Percentiles rank a stretch among this genome's conserved stretches.
Evolutionary conservation across 2,888 invertebrate species (phyloP).

Genomic region (Macaria liturata): DNA sequence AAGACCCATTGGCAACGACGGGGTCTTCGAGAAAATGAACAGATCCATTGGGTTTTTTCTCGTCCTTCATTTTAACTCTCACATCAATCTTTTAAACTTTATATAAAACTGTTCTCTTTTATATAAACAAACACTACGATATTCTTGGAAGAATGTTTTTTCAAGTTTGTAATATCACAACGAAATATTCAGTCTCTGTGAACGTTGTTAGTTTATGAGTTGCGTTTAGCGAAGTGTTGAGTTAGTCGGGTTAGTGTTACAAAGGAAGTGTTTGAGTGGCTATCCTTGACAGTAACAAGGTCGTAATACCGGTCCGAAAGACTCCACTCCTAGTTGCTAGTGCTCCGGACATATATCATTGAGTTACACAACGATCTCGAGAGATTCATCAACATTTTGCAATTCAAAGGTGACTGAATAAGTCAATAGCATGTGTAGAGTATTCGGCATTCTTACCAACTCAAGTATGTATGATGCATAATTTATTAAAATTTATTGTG

Average conservation of each 20-base stretch:
- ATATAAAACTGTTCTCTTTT: not conserved
- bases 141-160: constrained; percentile 8
- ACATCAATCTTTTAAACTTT: constrained; percentile 31
- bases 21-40: constrained; percentile 32
- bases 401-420: not conserved
- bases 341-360: constrained; percentile 8
- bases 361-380: constrained; percentile 5
- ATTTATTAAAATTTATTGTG: too few species aligned
- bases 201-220: constrained; percentile 29
- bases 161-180: constrained; percentile 5
- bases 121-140: constrained; percentile 20
- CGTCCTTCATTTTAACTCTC: constrained; percentile 60
- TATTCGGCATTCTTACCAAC: too few species aligned
- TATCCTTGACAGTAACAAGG: constrained; percentile 77
- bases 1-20: constrained; percentile 54
- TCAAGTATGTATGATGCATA: too few species aligned
- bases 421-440: too few species aligned
- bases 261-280: constrained; percentile 63
- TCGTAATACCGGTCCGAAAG: constrained; percentile 49
- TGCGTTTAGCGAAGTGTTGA: constrained; percentile 12
- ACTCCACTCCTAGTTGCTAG: constrained; percentile 12
- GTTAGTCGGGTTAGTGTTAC: constrained; percentile 45
- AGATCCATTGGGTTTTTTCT: constrained; percentile 59
- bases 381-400: constrained; percentile 5
- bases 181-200: constrained; percentile 13